These are phyloP conservation scores for Brotogeris chrysoptera DNA, from an alignment of 2,797 vertebrate species.

Conservation along the genomic window DNA sequence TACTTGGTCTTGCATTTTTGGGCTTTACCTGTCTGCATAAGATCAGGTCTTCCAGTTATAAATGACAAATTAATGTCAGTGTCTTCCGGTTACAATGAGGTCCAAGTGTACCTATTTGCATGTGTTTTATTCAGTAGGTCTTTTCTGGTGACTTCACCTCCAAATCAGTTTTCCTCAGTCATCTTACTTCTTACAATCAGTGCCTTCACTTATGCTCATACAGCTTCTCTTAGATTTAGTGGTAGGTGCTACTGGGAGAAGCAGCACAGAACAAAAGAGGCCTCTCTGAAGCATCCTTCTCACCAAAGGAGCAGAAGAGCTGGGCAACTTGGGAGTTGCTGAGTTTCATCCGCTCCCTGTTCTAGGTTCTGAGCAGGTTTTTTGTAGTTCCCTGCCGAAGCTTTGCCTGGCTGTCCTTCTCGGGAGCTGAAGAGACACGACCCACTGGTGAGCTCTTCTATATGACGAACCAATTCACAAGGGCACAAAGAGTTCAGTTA, in stretches of 20 bases:
- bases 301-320: neutral
- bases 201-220: neutral
- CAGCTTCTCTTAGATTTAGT: neutral
- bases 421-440: neutral
- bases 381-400: neutral
- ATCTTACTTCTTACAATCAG: neutral
- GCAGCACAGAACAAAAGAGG: neutral
- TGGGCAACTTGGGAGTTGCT: neutral
- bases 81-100: neutral
- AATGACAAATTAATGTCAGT: neutral
- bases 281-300: neutral
- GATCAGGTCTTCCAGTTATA: neutral
- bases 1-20: neutral
- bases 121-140: neutral
- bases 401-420: neutral
- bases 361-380: neutral
- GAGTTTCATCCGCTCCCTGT: neutral
- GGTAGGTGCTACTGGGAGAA: rapidly evolving
- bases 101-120: neutral
- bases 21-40: neutral
- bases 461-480: rapidly evolving
- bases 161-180: neutral
- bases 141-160: neutral
- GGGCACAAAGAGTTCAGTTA: neutral
- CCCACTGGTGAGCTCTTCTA: neutral